These are phyloP conservation scores for Amblyjoppa fuscipennis DNA, from an alignment of 2,888 invertebrate genomes.

Conservation along the genomic window DNA sequence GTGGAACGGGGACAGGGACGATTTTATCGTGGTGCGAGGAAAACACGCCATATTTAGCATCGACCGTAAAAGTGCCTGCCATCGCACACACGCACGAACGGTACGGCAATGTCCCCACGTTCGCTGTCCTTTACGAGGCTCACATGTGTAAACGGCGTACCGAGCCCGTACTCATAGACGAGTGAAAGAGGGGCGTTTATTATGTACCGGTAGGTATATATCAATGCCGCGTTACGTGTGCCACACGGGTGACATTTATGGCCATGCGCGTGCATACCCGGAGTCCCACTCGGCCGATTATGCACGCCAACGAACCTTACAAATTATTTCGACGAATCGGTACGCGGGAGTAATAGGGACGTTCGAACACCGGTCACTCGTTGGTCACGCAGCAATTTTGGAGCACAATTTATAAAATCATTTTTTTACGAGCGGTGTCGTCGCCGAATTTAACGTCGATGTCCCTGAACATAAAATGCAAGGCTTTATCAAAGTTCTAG, in stretches of 20 bases:
- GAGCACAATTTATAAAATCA: not conserved
- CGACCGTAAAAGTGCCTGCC: conserved; percentile 66
- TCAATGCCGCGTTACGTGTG: conserved; percentile 30
- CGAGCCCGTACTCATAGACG: conserved; percentile 36
- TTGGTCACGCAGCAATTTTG: not conserved
- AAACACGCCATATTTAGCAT: conserved; percentile 74
- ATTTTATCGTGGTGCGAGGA: conserved; percentile 63
- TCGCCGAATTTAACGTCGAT: not conserved
- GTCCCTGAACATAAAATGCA: not conserved
- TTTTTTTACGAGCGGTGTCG: not conserved
- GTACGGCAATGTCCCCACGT: conserved; percentile 28
- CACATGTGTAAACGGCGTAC: conserved; percentile 27
- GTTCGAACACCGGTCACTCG: conserved; percentile 9
- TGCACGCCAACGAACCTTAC: conserved; percentile 35
- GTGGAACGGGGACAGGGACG: conserved; percentile 71
- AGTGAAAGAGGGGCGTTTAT: conserved; percentile 51
- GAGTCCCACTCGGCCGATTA: conserved; percentile 48
- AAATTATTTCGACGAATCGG: conserved; percentile 60
- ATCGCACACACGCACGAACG: conserved; percentile 38
- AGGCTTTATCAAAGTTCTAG: not conserved
- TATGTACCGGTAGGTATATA: conserved; percentile 35
- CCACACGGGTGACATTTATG: conserved; percentile 61
- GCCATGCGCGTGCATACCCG: conserved; percentile 38
- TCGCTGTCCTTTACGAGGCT: conserved; percentile 38
- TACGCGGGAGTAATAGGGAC: conserved; percentile 10